These are phyloP conservation scores for Piscicola geometra DNA, from an alignment of 2,888 invertebrate species.

Conservation along the genomic window DNA sequence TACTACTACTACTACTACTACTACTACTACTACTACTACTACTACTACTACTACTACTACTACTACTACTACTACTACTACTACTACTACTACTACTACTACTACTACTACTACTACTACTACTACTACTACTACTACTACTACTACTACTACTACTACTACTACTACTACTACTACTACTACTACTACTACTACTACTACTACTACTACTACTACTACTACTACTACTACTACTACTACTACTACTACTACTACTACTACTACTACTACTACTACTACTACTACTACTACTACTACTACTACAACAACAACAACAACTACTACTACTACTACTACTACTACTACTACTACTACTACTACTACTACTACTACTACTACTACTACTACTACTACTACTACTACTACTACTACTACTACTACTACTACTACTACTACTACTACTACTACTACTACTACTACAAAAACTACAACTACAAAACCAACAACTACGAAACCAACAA, in stretches of 20 bases:
- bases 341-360: neutral
- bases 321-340: slow-evolving; percentile 26
- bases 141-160: slow-evolving; percentile 24
- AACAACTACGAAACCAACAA: too few species aligned
- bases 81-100: slow-evolving; percentile 18
- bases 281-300: slow-evolving; percentile 32
- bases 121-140: slow-evolving; percentile 19
- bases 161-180: slow-evolving; percentile 22
- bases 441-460: neutral
- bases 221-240: slow-evolving; percentile 24
- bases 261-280: slow-evolving; percentile 31
- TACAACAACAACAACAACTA: slow-evolving; percentile 20
- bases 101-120: slow-evolving; percentile 18
- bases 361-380: neutral
- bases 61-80: slow-evolving; percentile 18
- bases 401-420: neutral
- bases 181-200: slow-evolving; percentile 24
- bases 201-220: slow-evolving; percentile 24
- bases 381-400: neutral
- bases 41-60: slow-evolving; percentile 17
- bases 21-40: slow-evolving; percentile 30
- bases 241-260: slow-evolving; percentile 27
- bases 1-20: slow-evolving; percentile 29
- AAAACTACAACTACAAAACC: neutral
- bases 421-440: neutral